Evolutionary conservation across 2,888 invertebrate genomes (phyloP).

Genomic region (Harmothoe impar): DNA sequence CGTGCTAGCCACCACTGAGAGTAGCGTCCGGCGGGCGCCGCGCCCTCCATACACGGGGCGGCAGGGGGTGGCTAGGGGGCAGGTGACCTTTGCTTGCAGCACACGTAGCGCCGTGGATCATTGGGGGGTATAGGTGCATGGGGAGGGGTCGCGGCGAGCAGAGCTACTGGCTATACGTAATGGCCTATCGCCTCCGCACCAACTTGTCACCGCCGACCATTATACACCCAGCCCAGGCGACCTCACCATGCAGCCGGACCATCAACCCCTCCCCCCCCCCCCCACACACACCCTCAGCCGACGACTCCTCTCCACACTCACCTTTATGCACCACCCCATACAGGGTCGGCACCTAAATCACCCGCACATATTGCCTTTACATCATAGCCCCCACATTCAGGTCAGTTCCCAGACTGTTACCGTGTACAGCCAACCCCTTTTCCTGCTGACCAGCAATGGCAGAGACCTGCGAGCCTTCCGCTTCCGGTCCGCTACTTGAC

Average conservation of each 20-base stretch:
- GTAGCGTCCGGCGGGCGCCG: not conserved
- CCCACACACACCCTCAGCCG: not conserved
- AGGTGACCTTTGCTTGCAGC: constrained; percentile 42
- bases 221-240: not conserved
- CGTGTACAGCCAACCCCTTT: not conserved
- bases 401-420: not conserved
- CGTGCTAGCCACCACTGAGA: not conserved
- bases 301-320: not conserved
- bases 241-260: not conserved
- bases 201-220: constrained; percentile 36
- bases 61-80: not conserved
- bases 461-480: not conserved
- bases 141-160: not conserved
- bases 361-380: not conserved
- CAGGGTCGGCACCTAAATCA: not conserved
- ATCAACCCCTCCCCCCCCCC: not conserved
- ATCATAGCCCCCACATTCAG: too few relatives aligned
- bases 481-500: not conserved
- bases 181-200: constrained; percentile 24
- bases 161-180: not conserved
- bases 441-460: not conserved
- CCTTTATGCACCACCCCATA: not conserved
- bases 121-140: not conserved
- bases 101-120: constrained; percentile 38
- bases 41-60: not conserved